Evolutionary conservation across 2,113 vertebrate species (phyloP), one percentile per base, ranked within the genome.

Genomic region (Hyperoodon ampullatus): DNA sequence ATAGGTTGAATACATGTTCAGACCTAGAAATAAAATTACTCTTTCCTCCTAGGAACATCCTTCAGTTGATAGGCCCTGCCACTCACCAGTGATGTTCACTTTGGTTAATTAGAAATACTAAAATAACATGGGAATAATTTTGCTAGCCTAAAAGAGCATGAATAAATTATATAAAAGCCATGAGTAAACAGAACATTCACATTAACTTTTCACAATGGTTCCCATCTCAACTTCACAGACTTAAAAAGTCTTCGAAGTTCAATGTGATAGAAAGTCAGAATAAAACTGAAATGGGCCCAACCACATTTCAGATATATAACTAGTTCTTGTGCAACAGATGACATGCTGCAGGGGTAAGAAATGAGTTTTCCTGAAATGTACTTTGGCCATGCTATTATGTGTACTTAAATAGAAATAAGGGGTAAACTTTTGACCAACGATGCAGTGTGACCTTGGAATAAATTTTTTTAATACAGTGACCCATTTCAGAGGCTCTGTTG

Each of bases 51-150:
- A 8, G 2, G 33, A 44, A 12, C 0, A 0, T 60, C 63, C 88
- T 96, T 83, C 4, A 10, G 26, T 70, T 16, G 1, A 97, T 47
- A 0, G 0, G 55, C 53, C 90, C 26, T 78, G 55, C 82, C 81
- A 47, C 88, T 95, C 88, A 55, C 92, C 14, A 1, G 35, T 50
- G 65, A 90, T 88, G 39, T n/a, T 98, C 94, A 88, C 91, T 97
- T 80, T 88, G 58, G 60, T 98, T 97, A 95, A 98, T 98, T 94
- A 98, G 96, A 94, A 93, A 97, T 72, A 80, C 90, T 96, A 97
- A 98, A 97, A 94, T 97, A 98, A 97, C 96, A 0, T 0, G 47
- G 82, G 80, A 98, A 96, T 97, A 30, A 86, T 97, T 98, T 95
- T 92, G 47, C 90, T 96, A 85, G 82, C 88, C 77, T 97, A 95